Evolutionary conservation across 92 coral and sea anemone genomes (phyloP), one percentile per base, ranked within the genome.

Genomic region (Porites divaricata): DNA sequence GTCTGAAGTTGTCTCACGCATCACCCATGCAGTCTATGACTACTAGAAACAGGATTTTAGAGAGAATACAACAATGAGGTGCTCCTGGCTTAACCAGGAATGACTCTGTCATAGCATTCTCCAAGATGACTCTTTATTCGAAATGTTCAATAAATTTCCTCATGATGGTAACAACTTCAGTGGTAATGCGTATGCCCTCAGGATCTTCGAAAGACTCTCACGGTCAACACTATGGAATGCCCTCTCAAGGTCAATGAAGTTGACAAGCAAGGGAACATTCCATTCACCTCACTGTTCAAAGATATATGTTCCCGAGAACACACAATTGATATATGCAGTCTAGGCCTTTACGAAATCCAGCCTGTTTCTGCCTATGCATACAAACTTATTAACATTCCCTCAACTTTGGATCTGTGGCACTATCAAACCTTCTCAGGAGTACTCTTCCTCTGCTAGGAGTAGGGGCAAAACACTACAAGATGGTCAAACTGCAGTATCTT

Each of bases 21-120:
- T 22, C 20, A 65, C 53, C 81, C 81, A n/a, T n/a, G n/a, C n/a
- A 74, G 81, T 83, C 77, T 19, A 62, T 72, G 58, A n/a, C 61
- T 13, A 81, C 51, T 53, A 72, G 79, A 45, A 83, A 83, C 70
- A 83, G 25, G 69, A 72, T 83, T 10, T 72, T 72, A 8, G 78
- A 83, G 86, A 81, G 85, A 56, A 70, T 66, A 41, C 71, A 66
- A 41, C 71, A 48, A 2, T 66, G 71, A 35, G 16, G 2, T 10
- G 25, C 71, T 22, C 71, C 28, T 23, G 35, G 23, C 35, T 12
- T 22, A 2, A 66, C 45, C 13, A 41, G 35, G 14, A 17, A 66
- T 66, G 45, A 54, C 59, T 13, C 59, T 11, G 59, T 54, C 59
- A 54, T 0, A 54, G 59, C 16, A 15, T 54, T 54, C 59, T 54